phyloP scores from a whole-genome alignment of 2,113 vertebrate genomes.

The Rhodinocichla rosea region DNA sequence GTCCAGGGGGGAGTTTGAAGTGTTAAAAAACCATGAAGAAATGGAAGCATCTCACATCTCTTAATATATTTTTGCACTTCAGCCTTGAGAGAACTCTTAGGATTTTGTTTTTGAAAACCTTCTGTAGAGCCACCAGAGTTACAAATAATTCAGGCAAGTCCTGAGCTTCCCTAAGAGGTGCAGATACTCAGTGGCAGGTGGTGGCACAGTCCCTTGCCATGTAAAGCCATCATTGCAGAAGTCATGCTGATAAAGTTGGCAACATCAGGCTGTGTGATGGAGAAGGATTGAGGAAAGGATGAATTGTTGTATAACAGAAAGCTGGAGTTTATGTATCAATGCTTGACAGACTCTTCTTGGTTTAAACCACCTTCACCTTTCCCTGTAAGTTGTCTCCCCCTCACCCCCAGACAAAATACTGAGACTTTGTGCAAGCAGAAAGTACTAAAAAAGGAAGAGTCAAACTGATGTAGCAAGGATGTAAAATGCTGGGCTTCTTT shows the following conservation, averaged over 20 bases:
- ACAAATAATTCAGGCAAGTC: background rate
- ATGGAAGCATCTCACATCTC: background rate
- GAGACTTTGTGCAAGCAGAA: background rate
- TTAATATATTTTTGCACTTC: background rate
- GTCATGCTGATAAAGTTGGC: background rate
- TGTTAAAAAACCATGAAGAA: background rate
- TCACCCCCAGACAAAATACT: background rate
- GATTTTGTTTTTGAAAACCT: background rate
- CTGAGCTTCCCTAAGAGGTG: background rate
- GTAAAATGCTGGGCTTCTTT: background rate
- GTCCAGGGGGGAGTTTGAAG: background rate
- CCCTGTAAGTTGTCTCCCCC: background rate
- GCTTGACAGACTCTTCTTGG: background rate
- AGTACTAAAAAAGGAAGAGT: background rate
- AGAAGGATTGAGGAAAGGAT: background rate
- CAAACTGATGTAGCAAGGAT: background rate
- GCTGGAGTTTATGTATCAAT: accelerated
- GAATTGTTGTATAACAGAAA: background rate
- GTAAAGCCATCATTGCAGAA: background rate
- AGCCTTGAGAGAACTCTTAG: background rate
- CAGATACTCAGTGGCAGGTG: background rate
- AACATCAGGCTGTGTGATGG: background rate
- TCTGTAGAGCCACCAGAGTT: background rate
- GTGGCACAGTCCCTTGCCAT: background rate
- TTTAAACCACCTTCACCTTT: background rate